phyloP scores from a whole-genome alignment of 2,797 vertebrate genomes.

The Gallirallus australis region DNA sequence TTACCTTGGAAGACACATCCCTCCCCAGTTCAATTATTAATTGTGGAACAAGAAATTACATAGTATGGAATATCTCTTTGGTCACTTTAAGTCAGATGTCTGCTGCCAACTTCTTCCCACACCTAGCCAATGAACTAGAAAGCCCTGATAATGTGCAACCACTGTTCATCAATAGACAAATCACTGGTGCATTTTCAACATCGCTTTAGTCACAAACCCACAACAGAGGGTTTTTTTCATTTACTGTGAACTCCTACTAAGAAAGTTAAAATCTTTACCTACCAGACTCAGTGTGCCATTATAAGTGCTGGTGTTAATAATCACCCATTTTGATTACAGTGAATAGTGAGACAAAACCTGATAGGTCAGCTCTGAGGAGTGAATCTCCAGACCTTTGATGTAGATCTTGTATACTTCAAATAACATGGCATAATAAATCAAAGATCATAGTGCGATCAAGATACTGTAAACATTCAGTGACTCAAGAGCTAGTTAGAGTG shows the following conservation, averaged over 20 bases:
- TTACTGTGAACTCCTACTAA: background rate
- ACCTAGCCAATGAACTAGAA: background rate
- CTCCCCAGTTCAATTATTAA: background rate
- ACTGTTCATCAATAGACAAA: background rate
- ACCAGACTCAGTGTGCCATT: background rate
- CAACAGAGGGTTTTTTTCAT: too few relatives aligned
- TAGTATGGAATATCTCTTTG: background rate
- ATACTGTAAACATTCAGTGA: background rate
- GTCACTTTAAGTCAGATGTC: rapidly evolving
- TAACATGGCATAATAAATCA: background rate
- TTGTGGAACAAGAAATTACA: background rate
- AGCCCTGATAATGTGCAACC: rapidly evolving
- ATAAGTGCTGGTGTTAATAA: background rate
- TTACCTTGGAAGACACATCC: background rate
- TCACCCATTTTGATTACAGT: background rate
- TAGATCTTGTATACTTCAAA: background rate
- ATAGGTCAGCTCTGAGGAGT: background rate
- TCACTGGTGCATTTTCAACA: rapidly evolving
- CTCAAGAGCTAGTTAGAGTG: background rate
- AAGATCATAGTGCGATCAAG: background rate
- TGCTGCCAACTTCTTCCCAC: background rate
- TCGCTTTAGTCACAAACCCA: background rate
- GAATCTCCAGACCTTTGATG: background rate
- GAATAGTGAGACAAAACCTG: background rate
- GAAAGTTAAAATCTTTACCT: background rate